Conservation (phyloP, 2,888 invertebrate species). For the Sarcophaga caerulescens region DNA sequence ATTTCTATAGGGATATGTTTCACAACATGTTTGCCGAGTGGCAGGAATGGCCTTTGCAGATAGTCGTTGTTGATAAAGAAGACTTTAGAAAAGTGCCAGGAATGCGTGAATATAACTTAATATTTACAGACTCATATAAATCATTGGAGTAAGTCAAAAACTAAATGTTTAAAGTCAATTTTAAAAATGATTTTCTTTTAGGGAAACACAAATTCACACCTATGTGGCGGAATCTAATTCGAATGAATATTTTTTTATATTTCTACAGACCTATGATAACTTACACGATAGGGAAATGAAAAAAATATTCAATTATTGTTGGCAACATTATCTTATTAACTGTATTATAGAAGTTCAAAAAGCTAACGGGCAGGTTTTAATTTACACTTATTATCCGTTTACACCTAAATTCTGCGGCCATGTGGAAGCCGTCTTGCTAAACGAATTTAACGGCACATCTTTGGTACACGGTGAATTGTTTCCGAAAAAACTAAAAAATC, state of each 20-base stretch:
- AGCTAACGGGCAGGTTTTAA: slow-evolving; percentile 7
- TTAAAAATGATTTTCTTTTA: not conserved
- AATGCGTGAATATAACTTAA: slow-evolving; percentile 52
- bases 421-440: slow-evolving; percentile 23
- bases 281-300: slow-evolving; percentile 20
- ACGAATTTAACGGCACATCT: slow-evolving; percentile 40
- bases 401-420: slow-evolving; percentile 34
- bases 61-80: slow-evolving; percentile 69
- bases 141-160: slow-evolving; percentile 65
- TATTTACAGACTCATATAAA: slow-evolving; percentile 67
- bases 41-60: slow-evolving; percentile 71
- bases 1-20: slow-evolving; percentile 75
- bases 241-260: slow-evolving; percentile 67
- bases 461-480: slow-evolving; percentile 65
- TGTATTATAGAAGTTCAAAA: slow-evolving; percentile 63
- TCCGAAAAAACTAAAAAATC: slow-evolving; percentile 71
- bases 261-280: slow-evolving; percentile 36
- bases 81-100: slow-evolving; percentile 5
- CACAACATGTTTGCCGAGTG: slow-evolving; percentile 71
- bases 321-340: slow-evolving; percentile 68
- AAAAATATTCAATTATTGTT: slow-evolving; percentile 64
- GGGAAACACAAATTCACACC: slow-evolving; percentile 15
- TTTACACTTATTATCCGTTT: slow-evolving; percentile 68
- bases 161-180: not conserved
- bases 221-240: slow-evolving; percentile 53